Evolutionary conservation across 2,797 vertebrate genomes (phyloP).

Genomic region (Neomorphus geoffroyi): DNA sequence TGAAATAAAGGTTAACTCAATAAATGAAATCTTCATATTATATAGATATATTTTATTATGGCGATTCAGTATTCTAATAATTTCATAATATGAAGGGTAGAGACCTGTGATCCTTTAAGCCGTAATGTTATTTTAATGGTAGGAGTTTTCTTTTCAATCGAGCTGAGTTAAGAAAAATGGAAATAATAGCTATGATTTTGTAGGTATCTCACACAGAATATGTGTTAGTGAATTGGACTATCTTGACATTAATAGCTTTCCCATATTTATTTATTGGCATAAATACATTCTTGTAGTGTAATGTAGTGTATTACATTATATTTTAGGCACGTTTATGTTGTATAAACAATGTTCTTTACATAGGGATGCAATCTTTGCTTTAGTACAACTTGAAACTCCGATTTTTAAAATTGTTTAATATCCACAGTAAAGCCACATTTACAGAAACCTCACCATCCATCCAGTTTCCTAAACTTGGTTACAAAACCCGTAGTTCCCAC

Average conservation of each 20-base stretch:
- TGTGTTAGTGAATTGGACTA: slow-evolving; percentile 23
- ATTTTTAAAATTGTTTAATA: slow-evolving; percentile 1
- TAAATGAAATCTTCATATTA: background rate
- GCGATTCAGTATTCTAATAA: background rate
- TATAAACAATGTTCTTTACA: background rate
- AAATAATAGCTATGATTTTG: slow-evolving; percentile 22
- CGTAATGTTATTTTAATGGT: slow-evolving; percentile 9
- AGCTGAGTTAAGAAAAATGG: background rate
- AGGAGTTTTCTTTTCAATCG: slow-evolving; percentile 2
- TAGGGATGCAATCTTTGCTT: background rate
- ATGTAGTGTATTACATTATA: background rate
- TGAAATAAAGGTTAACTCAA: background rate
- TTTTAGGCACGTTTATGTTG: slow-evolving; percentile 9
- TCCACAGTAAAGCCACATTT: background rate
- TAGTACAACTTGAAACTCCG: background rate
- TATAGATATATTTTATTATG: background rate
- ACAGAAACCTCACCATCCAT: background rate
- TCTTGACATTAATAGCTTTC: slow-evolving; percentile 17
- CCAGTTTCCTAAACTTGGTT: background rate
- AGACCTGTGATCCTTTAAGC: background rate
- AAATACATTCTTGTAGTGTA: slow-evolving; percentile 19
- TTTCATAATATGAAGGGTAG: background rate
- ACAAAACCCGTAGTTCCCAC: background rate
- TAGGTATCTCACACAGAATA: background rate
- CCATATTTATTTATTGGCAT: slow-evolving; percentile 39